Conservation (phyloP, 2,113 vertebrate species). For the Cyanocitta stelleri region DNA sequence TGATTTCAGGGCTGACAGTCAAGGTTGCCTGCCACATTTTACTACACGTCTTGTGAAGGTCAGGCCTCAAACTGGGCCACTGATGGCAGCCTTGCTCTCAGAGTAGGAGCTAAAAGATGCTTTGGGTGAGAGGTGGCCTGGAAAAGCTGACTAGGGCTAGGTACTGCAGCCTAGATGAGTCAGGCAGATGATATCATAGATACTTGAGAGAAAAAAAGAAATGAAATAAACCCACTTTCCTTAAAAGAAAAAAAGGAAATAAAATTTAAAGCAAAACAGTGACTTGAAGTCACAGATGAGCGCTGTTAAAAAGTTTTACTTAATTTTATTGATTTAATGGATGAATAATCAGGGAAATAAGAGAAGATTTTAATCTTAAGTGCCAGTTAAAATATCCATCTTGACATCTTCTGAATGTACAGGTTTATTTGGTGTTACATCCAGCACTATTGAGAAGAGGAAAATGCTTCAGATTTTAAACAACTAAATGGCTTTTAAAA, state of each 20-base stretch:
- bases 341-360: not conserved
- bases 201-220: not conserved
- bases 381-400: not conserved
- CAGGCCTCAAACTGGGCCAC: not conserved
- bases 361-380: not conserved
- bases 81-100: not conserved
- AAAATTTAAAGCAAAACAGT: not conserved
- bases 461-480: not conserved
- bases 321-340: not conserved
- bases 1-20: not conserved
- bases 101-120: not conserved
- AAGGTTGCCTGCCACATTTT: not conserved
- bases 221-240: not conserved
- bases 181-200: not conserved
- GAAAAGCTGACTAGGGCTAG: not conserved
- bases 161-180: not conserved
- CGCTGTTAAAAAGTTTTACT: not conserved
- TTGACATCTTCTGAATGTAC: not conserved
- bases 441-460: not conserved
- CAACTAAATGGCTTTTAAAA: not conserved
- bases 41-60: not conserved
- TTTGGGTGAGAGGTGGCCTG: not conserved
- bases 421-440: not conserved
- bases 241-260: too few relatives aligned
- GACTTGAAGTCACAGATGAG: not conserved